Evolutionary conservation across 2,888 invertebrate genomes (phyloP), one percentile per base, ranked within the genome.

Genomic region (Spilarctia lutea): DNA sequence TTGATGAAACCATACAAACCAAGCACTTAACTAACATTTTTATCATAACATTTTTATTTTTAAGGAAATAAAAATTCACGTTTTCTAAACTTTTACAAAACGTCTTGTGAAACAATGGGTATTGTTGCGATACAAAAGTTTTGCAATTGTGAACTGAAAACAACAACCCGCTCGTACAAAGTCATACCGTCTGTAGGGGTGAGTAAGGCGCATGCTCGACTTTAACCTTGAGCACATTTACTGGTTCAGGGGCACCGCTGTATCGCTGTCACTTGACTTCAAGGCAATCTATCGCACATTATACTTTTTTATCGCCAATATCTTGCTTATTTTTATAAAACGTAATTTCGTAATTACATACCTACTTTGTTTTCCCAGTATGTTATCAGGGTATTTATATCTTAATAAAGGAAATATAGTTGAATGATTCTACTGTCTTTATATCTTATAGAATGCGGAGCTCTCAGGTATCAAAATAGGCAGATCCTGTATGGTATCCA

Each of bases 211-310:
- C 95, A 93, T 91, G 94, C 90, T 89, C 87, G 74, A 83, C 13
- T 83, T 88, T 93, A 87, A 91, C 95, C 95, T 94, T 94, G 94
- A 87, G 83, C 78, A 78, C 80, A 91, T 92, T 94, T 95, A 94
- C 95, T 93, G 94, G 95, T 95, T 95, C 94, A 95, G 84, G 94
- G 94, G 88, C 94, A 92, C 82, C 84, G 81, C 73, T 74, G 77
- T 77, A 73, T 76, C 86, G 80, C 87, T 88, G 90, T 88, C 92
- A 91, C 89, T 90, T 90, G 89, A 81, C 87, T 90, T 91, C 90
- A 93, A 92, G 94, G 95, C 93, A 94, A 88, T 91, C 90, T 90
- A 89, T 63, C 35, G 63, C 10, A 48, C 27, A 48, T 89, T 63
- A 79, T 84, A 80, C 72, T 45, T 52, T 67, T 45, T 65, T 42